A percentile compares a stretch with the other conserved stretches of the same genome.
phyloP scores from a whole-genome alignment of 2,888 invertebrate species.

The Andrena trimmerana region DNA sequence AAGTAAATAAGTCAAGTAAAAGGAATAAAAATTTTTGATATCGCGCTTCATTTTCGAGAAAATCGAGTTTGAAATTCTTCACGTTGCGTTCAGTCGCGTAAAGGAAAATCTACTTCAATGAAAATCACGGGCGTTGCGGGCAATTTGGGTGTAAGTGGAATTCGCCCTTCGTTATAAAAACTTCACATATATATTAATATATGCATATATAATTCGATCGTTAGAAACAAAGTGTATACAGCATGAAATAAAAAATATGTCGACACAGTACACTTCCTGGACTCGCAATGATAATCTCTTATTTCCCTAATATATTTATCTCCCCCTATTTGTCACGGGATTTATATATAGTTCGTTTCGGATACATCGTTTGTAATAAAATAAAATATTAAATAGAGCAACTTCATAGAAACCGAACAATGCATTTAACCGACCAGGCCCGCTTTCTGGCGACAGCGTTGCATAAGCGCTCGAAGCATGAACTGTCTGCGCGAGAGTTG shows the following conservation, averaged over 20 bases:
- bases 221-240: constrained; percentile 37
- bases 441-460: constrained; percentile 98
- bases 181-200: constrained; percentile 11
- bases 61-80: too few relatives aligned
- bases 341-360: constrained; percentile 46
- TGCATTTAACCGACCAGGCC: constrained; percentile 90
- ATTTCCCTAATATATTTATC: constrained; percentile 45
- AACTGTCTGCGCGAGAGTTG: constrained; percentile 98
- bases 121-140: too few relatives aligned
- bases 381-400: constrained; percentile 63
- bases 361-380: constrained; percentile 59
- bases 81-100: too few relatives aligned
- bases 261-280: constrained; percentile 27
- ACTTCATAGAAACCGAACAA: constrained; percentile 40
- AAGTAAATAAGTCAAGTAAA: too few relatives aligned
- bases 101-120: too few relatives aligned
- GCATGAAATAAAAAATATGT: constrained; percentile 50
- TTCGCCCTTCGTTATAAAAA: constrained; percentile 24
- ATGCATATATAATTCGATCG: constrained; percentile 7
- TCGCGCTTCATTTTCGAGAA: too few relatives aligned
- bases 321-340: constrained; percentile 34
- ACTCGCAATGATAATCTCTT: constrained; percentile 26
- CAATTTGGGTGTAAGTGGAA: too few relatives aligned
- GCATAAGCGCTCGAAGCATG: constrained; percentile 97
- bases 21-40: too few relatives aligned